These are phyloP conservation scores for Tortricodes alternella DNA, from an alignment of 2,888 invertebrate species.

Conservation along the genomic window DNA sequence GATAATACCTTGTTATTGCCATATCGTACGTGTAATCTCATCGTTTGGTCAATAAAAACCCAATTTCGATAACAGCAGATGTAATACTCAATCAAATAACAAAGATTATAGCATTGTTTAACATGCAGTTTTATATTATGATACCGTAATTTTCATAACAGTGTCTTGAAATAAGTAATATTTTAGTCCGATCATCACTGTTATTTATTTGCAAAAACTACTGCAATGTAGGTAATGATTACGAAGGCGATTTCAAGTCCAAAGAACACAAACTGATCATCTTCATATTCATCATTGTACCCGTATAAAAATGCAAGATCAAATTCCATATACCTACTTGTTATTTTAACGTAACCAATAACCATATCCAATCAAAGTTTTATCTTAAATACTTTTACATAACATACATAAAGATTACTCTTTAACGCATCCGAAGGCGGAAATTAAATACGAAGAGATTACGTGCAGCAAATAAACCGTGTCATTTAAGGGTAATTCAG, in stretches of 20 bases:
- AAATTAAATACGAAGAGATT: slow-evolving; percentile 5
- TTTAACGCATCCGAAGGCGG: slow-evolving; percentile 25
- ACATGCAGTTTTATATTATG: neutral
- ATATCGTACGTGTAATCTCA: neutral
- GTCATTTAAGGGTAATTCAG: slow-evolving; percentile 22
- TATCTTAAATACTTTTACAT: slow-evolving; percentile 2
- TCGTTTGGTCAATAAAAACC: neutral
- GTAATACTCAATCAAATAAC: slow-evolving; percentile 16
- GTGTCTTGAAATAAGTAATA: no score
- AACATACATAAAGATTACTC: slow-evolving; percentile 13
- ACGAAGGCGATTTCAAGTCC: neutral
- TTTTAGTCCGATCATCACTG: no score
- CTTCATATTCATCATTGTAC: neutral
- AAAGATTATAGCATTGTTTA: neutral
- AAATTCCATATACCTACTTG: neutral
- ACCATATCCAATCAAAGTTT: slow-evolving; percentile 2
- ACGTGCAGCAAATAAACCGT: neutral
- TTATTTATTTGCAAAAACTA: no score
- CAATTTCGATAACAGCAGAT: neutral
- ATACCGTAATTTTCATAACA: neutral
- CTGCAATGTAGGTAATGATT: no score
- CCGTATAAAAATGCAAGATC: slow-evolving; percentile 1
- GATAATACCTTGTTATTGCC: no score
- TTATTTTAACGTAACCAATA: neutral
- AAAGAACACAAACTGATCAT: neutral